A percentile compares a stretch with the other conserved stretches of the same genome.
Conservation (phyloP, 2,888 invertebrate species). For the Metalampra italica region DNA sequence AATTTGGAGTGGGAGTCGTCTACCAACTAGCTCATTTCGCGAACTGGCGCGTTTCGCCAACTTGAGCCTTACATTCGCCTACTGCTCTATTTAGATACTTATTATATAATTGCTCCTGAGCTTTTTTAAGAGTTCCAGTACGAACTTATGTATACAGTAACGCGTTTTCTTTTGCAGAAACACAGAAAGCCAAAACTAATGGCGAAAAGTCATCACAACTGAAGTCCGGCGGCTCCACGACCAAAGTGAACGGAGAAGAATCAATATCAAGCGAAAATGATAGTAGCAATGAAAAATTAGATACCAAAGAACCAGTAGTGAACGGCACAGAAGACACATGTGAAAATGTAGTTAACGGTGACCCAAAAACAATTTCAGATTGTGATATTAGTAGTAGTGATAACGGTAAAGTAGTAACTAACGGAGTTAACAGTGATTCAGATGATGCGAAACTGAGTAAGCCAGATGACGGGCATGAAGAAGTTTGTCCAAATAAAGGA, state of each 20-base stretch:
- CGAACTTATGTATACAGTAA: too few species aligned
- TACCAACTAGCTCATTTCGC: too few species aligned
- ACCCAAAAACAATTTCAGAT: conserved; percentile 64
- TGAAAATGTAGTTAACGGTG: conserved; percentile 59
- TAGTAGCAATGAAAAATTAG: conserved; percentile 50
- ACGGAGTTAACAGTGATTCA: conserved; percentile 65
- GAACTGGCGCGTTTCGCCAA: too few species aligned
- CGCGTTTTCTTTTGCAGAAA: conserved; percentile 34
- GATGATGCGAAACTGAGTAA: conserved; percentile 62
- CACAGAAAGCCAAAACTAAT: conserved; percentile 48
- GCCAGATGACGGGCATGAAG: conserved; percentile 52
- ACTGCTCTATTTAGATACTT: too few species aligned
- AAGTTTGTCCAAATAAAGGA: conserved; percentile 38
- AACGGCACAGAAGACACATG: conserved; percentile 58
- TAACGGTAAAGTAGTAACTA: conserved; percentile 72
- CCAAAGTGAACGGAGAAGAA: conserved; percentile 56
- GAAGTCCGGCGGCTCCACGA: conserved; percentile 39
- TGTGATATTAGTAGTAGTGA: conserved; percentile 77
- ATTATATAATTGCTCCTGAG: too few species aligned
- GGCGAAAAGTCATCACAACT: conserved; percentile 51
- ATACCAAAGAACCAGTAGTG: conserved; percentile 69
- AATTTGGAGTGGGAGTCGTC: too few species aligned
- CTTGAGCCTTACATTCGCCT: too few species aligned
- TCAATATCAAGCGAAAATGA: conserved; percentile 44
- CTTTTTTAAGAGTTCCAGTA: too few species aligned